Percentiles rank a stretch among this genome's conserved stretches.
Evolutionary conservation across 2,113 vertebrate species (phyloP).

Genomic region (Balaeniceps rex): DNA sequence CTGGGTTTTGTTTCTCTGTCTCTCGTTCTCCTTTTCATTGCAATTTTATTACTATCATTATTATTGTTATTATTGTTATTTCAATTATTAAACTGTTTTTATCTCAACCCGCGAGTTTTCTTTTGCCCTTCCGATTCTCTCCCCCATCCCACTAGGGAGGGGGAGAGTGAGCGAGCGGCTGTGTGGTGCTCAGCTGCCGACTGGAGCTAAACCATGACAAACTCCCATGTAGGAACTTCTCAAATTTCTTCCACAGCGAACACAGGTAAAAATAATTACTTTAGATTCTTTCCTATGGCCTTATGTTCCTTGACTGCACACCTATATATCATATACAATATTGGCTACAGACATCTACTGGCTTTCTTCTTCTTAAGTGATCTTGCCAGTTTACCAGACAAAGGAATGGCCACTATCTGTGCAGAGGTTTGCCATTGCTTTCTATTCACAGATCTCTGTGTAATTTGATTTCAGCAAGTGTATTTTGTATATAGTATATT

Average conservation of each 20-base stretch:
- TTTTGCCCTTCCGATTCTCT: no score
- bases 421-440: not conserved
- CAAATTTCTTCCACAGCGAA: not conserved
- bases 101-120: no score
- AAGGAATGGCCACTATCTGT: not conserved
- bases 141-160: no score
- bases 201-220: no score
- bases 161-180: no score
- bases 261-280: not conserved
- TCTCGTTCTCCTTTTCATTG: no score
- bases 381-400: not conserved
- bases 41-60: no score
- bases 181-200: no score
- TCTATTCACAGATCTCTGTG: not conserved
- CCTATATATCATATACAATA: accelerated
- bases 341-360: not conserved
- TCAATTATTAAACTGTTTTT: no score
- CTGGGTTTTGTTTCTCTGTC: no score
- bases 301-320: not conserved
- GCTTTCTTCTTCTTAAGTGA: not conserved
- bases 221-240: not conserved
- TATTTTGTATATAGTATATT: not conserved
- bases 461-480: not conserved
- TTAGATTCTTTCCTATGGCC: not conserved
- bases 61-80: no score